These are phyloP conservation scores for Mnemiopsis leidyi DNA, from an alignment of 37 sponge, comb jelly and placozoan species.

Conservation along the genomic window DNA sequence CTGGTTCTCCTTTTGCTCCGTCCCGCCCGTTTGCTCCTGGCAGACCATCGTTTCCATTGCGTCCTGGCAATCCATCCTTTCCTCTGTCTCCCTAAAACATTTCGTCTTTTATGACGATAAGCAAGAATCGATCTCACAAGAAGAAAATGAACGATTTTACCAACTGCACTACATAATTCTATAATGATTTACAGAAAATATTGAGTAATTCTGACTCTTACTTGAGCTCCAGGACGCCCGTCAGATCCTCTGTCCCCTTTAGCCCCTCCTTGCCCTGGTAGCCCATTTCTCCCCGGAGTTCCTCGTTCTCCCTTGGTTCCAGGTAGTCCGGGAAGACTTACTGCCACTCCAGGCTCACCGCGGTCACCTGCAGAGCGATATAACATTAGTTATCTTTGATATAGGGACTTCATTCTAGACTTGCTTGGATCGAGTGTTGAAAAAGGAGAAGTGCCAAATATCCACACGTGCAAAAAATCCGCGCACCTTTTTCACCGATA, in stretches of 20 bases:
- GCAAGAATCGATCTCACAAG: too few species aligned
- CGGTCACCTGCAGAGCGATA: too few species aligned
- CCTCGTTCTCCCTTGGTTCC: slow-evolving; percentile 64
- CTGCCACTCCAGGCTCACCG: slow-evolving; percentile 66
- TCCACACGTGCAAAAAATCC: too few species aligned
- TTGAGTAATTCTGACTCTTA: too few species aligned
- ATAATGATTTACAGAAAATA: too few species aligned
- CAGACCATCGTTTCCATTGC: slow-evolving; percentile 14
- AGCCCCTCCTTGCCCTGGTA: neutral
- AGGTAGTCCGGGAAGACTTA: slow-evolving; percentile 35
- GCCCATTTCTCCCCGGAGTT: neutral
- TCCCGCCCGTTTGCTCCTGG: neutral
- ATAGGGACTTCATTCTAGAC: too few species aligned
- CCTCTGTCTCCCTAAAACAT: slow-evolving; percentile 2
- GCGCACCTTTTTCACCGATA: slow-evolving; percentile 1
- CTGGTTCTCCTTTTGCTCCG: neutral
- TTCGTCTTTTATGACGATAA: too few species aligned
- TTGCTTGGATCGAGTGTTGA: too few species aligned
- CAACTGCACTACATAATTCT: too few species aligned
- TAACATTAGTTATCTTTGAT: too few species aligned
- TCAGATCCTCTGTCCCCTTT: neutral
- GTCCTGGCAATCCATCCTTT: neutral
- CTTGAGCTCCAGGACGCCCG: neutral
- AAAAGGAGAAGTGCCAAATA: too few species aligned
- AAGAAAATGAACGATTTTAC: too few species aligned